phyloP scores from a whole-genome alignment of 2,888 invertebrate species.

The Cheilosia impressa region DNA sequence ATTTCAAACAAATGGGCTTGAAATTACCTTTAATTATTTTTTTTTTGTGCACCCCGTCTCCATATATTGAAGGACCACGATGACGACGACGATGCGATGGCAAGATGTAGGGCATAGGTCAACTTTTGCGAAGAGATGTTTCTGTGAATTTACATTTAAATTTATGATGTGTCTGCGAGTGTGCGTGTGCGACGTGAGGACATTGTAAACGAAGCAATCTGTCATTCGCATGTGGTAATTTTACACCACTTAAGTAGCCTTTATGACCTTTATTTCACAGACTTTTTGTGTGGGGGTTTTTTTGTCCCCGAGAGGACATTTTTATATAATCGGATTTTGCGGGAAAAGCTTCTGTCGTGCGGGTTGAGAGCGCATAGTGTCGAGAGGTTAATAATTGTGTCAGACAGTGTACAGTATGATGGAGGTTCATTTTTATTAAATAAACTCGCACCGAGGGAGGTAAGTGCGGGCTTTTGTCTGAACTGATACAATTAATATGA shows the following conservation, averaged over 20 bases:
- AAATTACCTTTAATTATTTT: conserved; percentile 59
- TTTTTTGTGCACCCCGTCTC: neutral
- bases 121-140: conserved; percentile 1
- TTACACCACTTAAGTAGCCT: conserved; percentile 75
- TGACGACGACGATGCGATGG: neutral
- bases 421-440: conserved; percentile 42
- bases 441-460: conserved; percentile 20
- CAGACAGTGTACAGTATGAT: conserved; percentile 27
- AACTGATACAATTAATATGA: conserved; percentile 11
- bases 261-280: conserved; percentile 60
- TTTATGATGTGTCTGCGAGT: conserved; percentile 24
- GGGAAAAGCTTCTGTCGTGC: conserved; percentile 6
- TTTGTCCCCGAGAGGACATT: conserved; percentile 33
- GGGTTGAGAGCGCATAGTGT: neutral
- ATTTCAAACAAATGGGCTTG: conserved; percentile 67
- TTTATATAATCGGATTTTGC: conserved; percentile 63
- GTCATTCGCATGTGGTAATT: conserved; percentile 73
- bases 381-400: conserved; percentile 57
- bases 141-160: conserved; percentile 47
- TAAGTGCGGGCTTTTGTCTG: neutral
- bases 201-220: conserved; percentile 71
- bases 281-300: conserved; percentile 14
- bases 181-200: conserved; percentile 54
- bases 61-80: neutral
- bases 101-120: conserved; percentile 43